A percentile compares a stretch with the other conserved stretches of the same genome.
phyloP scores from a whole-genome alignment of 2,113 vertebrate species.

The Psittacara wagleri region DNA sequence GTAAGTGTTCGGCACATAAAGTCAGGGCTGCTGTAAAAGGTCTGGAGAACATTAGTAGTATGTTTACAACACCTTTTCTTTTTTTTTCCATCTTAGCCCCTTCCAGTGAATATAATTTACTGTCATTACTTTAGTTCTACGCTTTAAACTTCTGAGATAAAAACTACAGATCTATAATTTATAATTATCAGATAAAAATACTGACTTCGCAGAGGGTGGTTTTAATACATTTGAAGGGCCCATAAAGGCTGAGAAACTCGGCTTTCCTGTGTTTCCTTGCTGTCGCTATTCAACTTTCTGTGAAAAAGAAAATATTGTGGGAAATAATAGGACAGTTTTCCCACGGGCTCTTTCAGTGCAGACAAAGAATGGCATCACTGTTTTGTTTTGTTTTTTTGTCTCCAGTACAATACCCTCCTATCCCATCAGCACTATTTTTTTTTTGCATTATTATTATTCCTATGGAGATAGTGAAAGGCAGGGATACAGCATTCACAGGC shows the following conservation, averaged over 20 bases:
- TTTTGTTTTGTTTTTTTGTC: constrained; percentile 23
- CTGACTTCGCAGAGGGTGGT: neutral
- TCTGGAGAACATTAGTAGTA: neutral
- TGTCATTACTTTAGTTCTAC: neutral
- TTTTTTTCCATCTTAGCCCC: neutral
- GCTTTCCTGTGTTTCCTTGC: neutral
- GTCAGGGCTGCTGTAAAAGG: neutral
- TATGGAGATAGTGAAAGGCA: constrained; percentile 64
- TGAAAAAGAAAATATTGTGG: constrained; percentile 46
- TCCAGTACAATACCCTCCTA: constrained; percentile 60
- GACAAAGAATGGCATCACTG: constrained; percentile 44
- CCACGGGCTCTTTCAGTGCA: constrained; percentile 25
- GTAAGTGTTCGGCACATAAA: neutral
- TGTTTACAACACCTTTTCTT: neutral
- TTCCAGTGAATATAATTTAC: neutral
- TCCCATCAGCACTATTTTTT: constrained; percentile 69
- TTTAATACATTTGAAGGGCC: neutral
- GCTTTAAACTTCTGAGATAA: neutral
- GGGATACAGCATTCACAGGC: constrained; percentile 12
- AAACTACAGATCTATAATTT: neutral
- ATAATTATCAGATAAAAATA: neutral
- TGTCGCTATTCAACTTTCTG: constrained; percentile 1
- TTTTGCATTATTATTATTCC: constrained; percentile 47
- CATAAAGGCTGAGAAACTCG: neutral
- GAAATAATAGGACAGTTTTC: constrained; percentile 63